Evolutionary conservation across 2,113 vertebrate species (phyloP), one percentile per base, ranked within the genome.

Genomic region (Rostratula benghalensis): DNA sequence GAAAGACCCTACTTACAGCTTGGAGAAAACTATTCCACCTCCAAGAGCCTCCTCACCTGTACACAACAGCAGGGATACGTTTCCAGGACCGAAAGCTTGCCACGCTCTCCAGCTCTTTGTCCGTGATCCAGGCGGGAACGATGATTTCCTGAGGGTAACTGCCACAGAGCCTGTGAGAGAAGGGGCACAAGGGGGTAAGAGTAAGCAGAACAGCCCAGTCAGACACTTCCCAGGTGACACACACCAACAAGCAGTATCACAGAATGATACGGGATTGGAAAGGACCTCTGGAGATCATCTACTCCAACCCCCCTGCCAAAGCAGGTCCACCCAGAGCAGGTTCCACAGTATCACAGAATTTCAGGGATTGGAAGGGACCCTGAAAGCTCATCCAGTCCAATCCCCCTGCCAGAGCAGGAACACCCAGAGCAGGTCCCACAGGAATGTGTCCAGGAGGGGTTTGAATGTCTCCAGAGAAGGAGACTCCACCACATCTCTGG

Each of bases 101-200:
- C 95, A 99, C 99, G 7, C 99, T 99, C 95, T 99, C 99, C 73
- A 99, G 98, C 97, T 99, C 99, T 94, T 99, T 99, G 96, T 99
- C 99, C 0, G 99, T 99, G 98, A 99, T 99, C 98, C 98, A 99
- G 82, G 98, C 99, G 5, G 99, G 99, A 77, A 99, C 99, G 61
- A 99, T 98, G 89, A 99, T 98, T 69, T 99, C 99, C 98, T 99
- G 99, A 33, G 99, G 99, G 95, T 99, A 99, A 96, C 99, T 99
- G 67, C 98, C 98, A 96, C 99, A 99, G 11, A 99, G 98, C 97
- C 99, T 99, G 97, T 0, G 31, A 33, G 61, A 25, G 74, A 51
- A 81, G 46, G 3, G 3, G 27, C 35, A 33, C 61, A 39, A 79
- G 21, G 86, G 19, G 74, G 39, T 67, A 41, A 63, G 37, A 0